Percentiles rank a stretch among this genome's conserved stretches.
phyloP scores from a whole-genome alignment of 1,140 invertebrate genomes.

The Heliconius hermathena region DNA sequence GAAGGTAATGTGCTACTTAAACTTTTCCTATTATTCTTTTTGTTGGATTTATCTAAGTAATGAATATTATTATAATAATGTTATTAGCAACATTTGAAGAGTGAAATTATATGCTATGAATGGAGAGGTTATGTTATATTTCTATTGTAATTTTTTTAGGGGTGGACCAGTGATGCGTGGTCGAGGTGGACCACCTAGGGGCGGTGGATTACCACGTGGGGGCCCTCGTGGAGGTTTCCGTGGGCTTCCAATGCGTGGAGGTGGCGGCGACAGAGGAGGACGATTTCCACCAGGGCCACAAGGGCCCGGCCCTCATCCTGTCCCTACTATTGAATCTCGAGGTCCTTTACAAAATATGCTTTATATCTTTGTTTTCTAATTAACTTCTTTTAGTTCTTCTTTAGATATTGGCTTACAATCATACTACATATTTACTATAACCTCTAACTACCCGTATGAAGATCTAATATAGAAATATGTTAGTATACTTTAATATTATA shows the following conservation, averaged over 20 bases:
- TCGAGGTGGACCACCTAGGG: constrained; percentile 62
- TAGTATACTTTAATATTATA: too few relatives aligned
- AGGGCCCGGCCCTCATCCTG: constrained; percentile 77
- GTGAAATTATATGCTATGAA: not conserved
- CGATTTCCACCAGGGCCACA: constrained; percentile 72
- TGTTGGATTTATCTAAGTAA: not conserved
- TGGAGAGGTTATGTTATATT: constrained; percentile 14
- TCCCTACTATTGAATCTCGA: constrained; percentile 77
- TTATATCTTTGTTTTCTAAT: not conserved
- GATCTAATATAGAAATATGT: too few relatives aligned
- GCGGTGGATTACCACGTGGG: constrained; percentile 58
- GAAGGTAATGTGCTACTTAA: constrained; percentile 52
- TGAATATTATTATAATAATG: not conserved
- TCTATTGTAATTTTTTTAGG: constrained; percentile 35
- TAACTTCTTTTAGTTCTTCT: not conserved
- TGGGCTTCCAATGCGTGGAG: constrained; percentile 58
- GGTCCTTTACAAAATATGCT: constrained; percentile 65
- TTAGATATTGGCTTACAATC: too few relatives aligned
- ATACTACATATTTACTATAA: too few relatives aligned
- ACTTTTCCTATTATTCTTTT: not conserved
- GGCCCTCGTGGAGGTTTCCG: constrained; percentile 62
- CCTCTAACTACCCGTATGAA: too few relatives aligned
- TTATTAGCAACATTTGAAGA: not conserved
- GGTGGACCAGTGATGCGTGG: constrained; percentile 69
- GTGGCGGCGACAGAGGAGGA: constrained; percentile 64